A percentile compares a stretch with the other conserved stretches of the same genome.
phyloP scores from a whole-genome alignment of 2,113 vertebrate genomes.

The Xenus cinereus region DNA sequence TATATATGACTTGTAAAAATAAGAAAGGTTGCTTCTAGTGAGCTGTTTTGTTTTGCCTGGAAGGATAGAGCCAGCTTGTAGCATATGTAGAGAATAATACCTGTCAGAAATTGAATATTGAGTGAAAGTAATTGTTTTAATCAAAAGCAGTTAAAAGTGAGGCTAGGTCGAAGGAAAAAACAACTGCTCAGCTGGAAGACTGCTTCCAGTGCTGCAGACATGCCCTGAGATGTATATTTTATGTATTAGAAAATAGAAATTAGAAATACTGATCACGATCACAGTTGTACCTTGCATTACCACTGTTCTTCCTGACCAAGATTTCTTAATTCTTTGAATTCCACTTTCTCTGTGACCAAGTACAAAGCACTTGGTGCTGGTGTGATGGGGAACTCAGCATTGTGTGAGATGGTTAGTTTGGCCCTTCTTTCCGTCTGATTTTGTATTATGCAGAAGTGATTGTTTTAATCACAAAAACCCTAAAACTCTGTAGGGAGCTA shows the following conservation, averaged over 20 bases:
- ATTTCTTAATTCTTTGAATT: not conserved
- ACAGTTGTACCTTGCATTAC: not conserved
- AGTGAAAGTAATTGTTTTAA: conserved; percentile 4
- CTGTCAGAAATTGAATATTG: conserved; percentile 37
- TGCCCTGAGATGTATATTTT: not conserved
- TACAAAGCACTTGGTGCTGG: not conserved
- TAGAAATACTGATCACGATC: not conserved
- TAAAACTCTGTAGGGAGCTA: not conserved
- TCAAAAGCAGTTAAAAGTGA: conserved; percentile 29
- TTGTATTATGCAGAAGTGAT: not conserved
- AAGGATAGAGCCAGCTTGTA: not conserved
- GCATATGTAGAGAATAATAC: not conserved
- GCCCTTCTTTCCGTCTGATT: not conserved
- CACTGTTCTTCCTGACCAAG: not conserved
- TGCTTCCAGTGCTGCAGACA: not conserved
- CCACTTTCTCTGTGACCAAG: not conserved
- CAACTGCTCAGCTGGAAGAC: not conserved
- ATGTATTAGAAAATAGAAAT: not conserved
- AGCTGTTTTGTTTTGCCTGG: conserved; percentile 11
- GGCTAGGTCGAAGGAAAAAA: not conserved
- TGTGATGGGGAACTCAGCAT: not conserved
- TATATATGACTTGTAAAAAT: not conserved
- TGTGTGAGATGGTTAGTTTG: not conserved
- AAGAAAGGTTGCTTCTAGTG: not conserved
- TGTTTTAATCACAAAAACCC: not conserved